Base-by-base conservation (phyloP, 2,888 invertebrate genomes). In the Ceraclea dissimilis region DNA sequence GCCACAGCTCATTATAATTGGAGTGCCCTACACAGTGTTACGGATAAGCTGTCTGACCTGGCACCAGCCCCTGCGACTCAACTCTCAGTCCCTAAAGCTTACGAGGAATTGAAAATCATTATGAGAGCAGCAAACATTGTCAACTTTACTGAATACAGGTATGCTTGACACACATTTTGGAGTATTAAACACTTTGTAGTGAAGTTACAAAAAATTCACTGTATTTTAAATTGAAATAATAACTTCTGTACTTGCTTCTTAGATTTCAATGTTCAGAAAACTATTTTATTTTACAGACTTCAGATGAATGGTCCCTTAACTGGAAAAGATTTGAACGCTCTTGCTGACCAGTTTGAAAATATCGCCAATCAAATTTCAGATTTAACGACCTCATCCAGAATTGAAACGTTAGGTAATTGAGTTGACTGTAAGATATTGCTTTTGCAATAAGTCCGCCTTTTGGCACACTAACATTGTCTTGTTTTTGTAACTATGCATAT, bases 321-420 rank as follows among this genome's bases (percentile, higher is more conserved):
- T 2, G 79, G 77, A 46, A 82, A 79, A 64, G 86, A 86, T 65
- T 66, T 86, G 18, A 78, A 78, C 22, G 80, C 84, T 1, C 72
- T 86, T 54, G 79, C 82, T 1, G 83, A 85, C 62, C 86, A 86
- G 66, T 69, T 86, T 51, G 81, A 82, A 63, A 82, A 81, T 57
- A 78, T 86, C 47, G 82, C 83, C 0, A 80, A 81, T 44, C 84
- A 86, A 74, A 79, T 90, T 62, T 80, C 79, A 33, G 88, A 90
- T 67, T 74, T 84, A 17, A 81, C 81, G 21, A 86, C 83, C 1
- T 84, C 86, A 1, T 82, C 84, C n/a, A 81, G 84, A 66, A 76
- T 90, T 66, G 86, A 88, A 67, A 84, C 83, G 44, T 74, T 90
- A 64, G 81, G 81, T 72, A 74, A n/a, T 26, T 6, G 26, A 26